Base-by-base conservation (phyloP, 1,140 invertebrate species). In the Papilio polyxenes region DNA sequence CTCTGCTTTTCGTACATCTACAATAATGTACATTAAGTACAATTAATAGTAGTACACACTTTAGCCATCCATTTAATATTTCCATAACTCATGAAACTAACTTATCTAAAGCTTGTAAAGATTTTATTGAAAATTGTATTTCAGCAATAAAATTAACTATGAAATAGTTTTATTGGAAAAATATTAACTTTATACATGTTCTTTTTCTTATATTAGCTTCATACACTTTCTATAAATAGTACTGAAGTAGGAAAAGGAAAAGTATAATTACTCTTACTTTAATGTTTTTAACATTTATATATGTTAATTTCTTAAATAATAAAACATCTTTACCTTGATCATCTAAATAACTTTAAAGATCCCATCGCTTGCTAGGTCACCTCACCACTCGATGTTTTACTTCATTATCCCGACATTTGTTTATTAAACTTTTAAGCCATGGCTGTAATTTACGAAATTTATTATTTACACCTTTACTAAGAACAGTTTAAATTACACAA, bases 41-140 rank as follows among this genome's bases (percentile, higher is more conserved):
- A 72, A 37, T 72, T 40, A 72, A 0, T 40, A 72, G 11, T 15
- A 72, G 31, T 7, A 72, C 13, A 37, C 31, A 72, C 13, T 72
- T 77, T 56, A 31, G 40, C 75, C 23, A 56, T 56, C 9, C 13
- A 56, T 31, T 77, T 56, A 53, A 53, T 23, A 53, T 77, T 77
- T 77, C 20, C 75, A 53, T 72, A 37, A 31, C 40, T 72, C 65
- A 37, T 37, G 13, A 72, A 72, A 37, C 13, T 72, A 59, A 59
- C 17, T 6, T 40, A 37, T 15, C 20, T 65, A 72, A 72, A 40
- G 11, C 4, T 72, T 40, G 37, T 72, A 37, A 72, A 40, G 11
- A 37, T 72, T 40, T 37, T 72, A 37, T 72, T 72, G 23, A 40
- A 72, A 62, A 72, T 72, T 72, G 11, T 7, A 13, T 37, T 4